Evolutionary conservation across 2,888 invertebrate genomes (phyloP), one percentile per base, ranked within the genome.

Genomic region (Eledona agricola): DNA sequence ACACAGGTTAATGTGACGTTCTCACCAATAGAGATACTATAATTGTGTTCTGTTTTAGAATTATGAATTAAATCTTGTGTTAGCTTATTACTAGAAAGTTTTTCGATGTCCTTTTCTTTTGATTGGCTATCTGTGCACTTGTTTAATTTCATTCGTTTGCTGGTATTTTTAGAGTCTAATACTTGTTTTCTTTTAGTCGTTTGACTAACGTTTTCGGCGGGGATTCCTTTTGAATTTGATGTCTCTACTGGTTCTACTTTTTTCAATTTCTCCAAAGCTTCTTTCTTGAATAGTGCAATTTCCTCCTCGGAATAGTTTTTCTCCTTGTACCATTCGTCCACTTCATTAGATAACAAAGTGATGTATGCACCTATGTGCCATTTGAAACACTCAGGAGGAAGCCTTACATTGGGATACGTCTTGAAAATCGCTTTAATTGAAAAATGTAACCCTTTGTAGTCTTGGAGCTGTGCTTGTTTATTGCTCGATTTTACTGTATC

Each of bases 291-390:
- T 2, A 11, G 1, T 20, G 13, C 40, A 5, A 46, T 37, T 20
- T 52, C 28, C 2, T 6, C 5, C 4, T 10, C 40, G 3, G 17
- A 43, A 2, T 22, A 34, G n/a, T 43, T 31, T 15, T 15, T 43
- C 15, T 38, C 22, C 51, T 34, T 45, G 16, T 56, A 61, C 31
- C 61, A 65, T 6, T 55, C 45, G 46, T 65, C 64, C 1, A 67
- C 62, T 25, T 59, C 61, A 23, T 58, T 58, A 40, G 60, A 59
- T 6, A 56, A 25, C 25, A 67, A 46, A 3, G 58, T 59, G 1
- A 67, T 59, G 7, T 42, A 49, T 7, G 65, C 65, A 4, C 50
- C 26, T 2, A 58, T 28, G 25, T 65, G 31, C 1, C 42, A 43
- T 5, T 53, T 37, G n/a, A 60, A 12, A 4, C 15, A 25, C 2